Evolutionary conservation across 2,797 vertebrate genomes (phyloP).

Genomic region (Cercopithecus petaurista): DNA sequence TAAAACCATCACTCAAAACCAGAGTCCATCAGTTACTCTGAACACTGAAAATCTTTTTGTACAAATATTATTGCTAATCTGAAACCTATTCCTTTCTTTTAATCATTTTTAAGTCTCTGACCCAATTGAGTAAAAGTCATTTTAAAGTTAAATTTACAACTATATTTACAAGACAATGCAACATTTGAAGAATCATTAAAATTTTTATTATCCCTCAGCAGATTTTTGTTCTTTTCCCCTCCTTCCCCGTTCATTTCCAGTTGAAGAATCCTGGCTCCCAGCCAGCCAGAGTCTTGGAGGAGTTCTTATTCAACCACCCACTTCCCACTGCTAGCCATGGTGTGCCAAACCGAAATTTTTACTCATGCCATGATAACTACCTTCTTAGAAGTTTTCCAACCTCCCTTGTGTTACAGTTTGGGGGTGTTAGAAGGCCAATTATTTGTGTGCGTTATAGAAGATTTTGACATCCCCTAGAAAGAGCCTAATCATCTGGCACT

Average conservation of each 20-base stretch:
- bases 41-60: slow-evolving; percentile 32
- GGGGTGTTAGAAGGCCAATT: not conserved
- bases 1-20: slow-evolving; percentile 12
- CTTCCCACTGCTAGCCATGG: not conserved
- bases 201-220: slow-evolving; percentile 37
- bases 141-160: slow-evolving; percentile 49
- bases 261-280: slow-evolving; percentile 50
- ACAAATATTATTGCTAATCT: slow-evolving; percentile 45
- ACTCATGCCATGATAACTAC: not conserved
- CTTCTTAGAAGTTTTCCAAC: not conserved
- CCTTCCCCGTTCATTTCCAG: slow-evolving; percentile 46
- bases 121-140: slow-evolving; percentile 26
- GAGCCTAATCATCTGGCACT: not conserved
- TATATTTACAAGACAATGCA: slow-evolving; percentile 50
- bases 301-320: not conserved
- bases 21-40: not conserved
- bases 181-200: slow-evolving; percentile 50
- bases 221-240: slow-evolving; percentile 6
- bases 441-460: not conserved
- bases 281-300: not conserved
- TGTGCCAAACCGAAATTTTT: slow-evolving; percentile 43
- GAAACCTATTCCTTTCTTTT: slow-evolving; percentile 27
- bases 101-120: slow-evolving; percentile 43
- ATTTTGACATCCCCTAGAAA: not conserved
- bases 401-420: not conserved